These are phyloP conservation scores for Mobula hypostoma DNA, from an alignment of 2,113 vertebrate species.

Conservation along the genomic window DNA sequence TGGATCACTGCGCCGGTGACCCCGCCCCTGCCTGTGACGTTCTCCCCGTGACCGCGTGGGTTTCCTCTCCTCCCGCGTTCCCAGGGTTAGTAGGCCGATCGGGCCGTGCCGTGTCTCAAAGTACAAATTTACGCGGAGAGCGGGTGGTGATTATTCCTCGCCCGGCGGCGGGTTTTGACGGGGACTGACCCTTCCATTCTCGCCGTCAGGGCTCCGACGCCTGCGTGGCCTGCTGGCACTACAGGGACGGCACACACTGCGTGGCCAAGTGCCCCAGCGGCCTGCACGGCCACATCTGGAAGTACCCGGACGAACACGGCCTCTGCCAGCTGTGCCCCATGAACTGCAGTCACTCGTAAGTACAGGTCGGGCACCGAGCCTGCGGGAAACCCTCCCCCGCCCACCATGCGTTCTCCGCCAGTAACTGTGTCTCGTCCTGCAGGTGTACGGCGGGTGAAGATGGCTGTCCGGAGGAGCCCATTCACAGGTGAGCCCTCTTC, in stretches of 20 bases:
- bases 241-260: constrained; percentile 70
- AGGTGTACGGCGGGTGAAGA: not conserved
- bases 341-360: constrained; percentile 90
- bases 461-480: constrained; percentile 19
- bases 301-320: constrained; percentile 71
- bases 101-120: too few relatives aligned
- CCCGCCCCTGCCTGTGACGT: too few relatives aligned
- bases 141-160: too few relatives aligned
- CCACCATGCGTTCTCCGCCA: not conserved
- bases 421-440: not conserved
- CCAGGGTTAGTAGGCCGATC: too few relatives aligned
- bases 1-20: too few relatives aligned
- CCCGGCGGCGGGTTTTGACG: too few relatives aligned
- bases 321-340: constrained; percentile 76
- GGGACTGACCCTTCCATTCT: not conserved
- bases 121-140: too few relatives aligned
- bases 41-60: too few relatives aligned
- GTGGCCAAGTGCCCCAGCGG: constrained; percentile 84
- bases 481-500: not conserved
- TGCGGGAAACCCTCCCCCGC: too few relatives aligned
- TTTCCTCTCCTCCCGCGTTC: too few relatives aligned
- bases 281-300: constrained; percentile 81
- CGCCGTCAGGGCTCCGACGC: constrained; percentile 65
- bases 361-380: constrained; percentile 16
- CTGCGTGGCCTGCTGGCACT: constrained; percentile 71